Evolutionary conservation across 1,140 invertebrate species (phyloP).

Genomic region (Scylla paramamosain): DNA sequence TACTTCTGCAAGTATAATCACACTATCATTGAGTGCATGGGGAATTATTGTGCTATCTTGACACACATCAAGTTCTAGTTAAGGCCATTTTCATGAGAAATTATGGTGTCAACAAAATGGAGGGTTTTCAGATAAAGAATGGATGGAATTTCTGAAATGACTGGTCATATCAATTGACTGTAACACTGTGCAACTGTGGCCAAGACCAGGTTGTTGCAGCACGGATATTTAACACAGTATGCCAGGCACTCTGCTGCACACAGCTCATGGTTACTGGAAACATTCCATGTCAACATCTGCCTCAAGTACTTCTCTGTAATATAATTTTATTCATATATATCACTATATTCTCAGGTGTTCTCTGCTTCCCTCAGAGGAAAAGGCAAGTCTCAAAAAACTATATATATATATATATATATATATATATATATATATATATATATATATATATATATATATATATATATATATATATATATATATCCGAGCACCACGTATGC

Average conservation of each 20-base stretch:
- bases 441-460: not conserved
- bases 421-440: conserved; percentile 48
- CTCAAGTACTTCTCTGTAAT: not conserved
- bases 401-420: not conserved
- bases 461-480: conserved; percentile 12
- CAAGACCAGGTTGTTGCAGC: not conserved
- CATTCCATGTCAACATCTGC: not conserved
- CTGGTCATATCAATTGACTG: not conserved
- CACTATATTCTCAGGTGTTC: too few species aligned
- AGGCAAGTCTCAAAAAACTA: not conserved
- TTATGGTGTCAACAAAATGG: not conserved
- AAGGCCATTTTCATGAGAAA: not conserved
- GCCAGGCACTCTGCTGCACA: not conserved
- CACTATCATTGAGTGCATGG: too few species aligned
- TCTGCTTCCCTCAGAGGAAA: too few species aligned
- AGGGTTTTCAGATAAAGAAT: not conserved
- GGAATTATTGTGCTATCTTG: too few species aligned
- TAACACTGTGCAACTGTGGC: not conserved
- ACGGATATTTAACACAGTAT: not conserved
- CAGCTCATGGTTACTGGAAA: not conserved
- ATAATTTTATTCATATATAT: too few species aligned
- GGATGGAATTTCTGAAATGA: conserved; percentile 9
- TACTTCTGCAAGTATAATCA: too few species aligned
- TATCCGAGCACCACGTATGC: not conserved
- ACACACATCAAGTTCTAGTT: not conserved